Conservation (phyloP, 2,113 vertebrate genomes). For the Mystacornis crossleyi region DNA sequence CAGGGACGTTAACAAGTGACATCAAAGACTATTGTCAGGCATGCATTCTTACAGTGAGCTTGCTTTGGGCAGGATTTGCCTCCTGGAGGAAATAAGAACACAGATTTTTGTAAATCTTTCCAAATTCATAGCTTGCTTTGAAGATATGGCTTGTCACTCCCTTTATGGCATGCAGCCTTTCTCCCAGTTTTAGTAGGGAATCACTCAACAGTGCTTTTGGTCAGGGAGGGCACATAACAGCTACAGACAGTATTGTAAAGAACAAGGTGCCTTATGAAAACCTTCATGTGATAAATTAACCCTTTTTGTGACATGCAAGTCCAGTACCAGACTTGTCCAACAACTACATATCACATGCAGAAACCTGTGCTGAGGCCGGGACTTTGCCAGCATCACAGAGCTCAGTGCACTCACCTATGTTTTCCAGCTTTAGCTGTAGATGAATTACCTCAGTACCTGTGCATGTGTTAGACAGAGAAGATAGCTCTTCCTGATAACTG, state of each 20-base stretch:
- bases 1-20: not conserved
- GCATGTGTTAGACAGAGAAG: not conserved
- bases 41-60: not conserved
- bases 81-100: not conserved
- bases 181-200: not conserved
- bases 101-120: not conserved
- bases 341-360: not conserved
- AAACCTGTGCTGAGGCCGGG: not conserved
- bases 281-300: rapidly evolving
- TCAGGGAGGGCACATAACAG: not conserved
- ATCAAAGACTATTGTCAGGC: not conserved
- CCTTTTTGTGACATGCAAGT: not conserved
- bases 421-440: not conserved
- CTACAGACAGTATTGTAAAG: not conserved
- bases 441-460: rapidly evolving
- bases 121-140: not conserved
- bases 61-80: not conserved
- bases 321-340: not conserved
- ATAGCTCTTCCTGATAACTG: not conserved
- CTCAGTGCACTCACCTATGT: not conserved
- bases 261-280: not conserved
- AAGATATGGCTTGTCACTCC: not conserved
- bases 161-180: not conserved
- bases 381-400: not conserved
- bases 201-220: not conserved